Conservation (phyloP, 2,888 invertebrate species). For the Cabera pusaria region DNA sequence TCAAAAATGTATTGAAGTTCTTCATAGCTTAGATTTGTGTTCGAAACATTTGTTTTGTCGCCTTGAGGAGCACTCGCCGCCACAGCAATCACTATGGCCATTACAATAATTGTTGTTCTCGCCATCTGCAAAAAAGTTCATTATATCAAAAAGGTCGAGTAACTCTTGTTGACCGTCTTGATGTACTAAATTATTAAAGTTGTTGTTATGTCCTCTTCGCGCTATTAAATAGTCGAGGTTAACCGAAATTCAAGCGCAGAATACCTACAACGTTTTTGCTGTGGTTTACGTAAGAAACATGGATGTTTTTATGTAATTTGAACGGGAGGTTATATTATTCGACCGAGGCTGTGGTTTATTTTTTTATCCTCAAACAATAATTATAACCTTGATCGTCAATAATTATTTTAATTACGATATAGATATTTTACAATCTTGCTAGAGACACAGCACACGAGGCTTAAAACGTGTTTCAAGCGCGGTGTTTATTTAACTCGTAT, state of each 20-base stretch:
- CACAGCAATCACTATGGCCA: slow-evolving; percentile 40
- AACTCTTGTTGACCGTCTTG: slow-evolving; percentile 4
- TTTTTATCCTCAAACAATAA: neutral
- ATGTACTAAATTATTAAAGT: slow-evolving; percentile 9
- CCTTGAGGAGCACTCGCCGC: slow-evolving; percentile 45
- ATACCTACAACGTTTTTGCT: too few relatives aligned
- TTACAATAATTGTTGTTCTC: slow-evolving; percentile 35
- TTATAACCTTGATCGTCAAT: slow-evolving; percentile 10
- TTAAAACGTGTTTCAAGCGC: slow-evolving; percentile 12
- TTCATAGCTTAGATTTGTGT: slow-evolving; percentile 50
- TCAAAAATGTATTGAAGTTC: slow-evolving; percentile 60
- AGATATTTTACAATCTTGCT: slow-evolving; percentile 2
- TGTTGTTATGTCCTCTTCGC: slow-evolving; percentile 8
- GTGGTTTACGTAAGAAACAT: too few relatives aligned
- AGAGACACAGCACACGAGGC: slow-evolving; percentile 10
- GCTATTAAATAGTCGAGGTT: neutral
- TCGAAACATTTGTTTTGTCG: slow-evolving; percentile 49
- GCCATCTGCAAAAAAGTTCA: slow-evolving; percentile 52
- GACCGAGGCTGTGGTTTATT: too few relatives aligned
- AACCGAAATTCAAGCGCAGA: too few relatives aligned
- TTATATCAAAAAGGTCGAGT: slow-evolving; percentile 12
- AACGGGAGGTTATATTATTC: too few relatives aligned
- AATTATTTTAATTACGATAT: slow-evolving; percentile 1
- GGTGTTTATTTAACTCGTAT: neutral
- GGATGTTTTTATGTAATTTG: too few relatives aligned